These are phyloP conservation scores for Drosophila subsilvestris DNA, from an alignment of 2,888 invertebrate genomes.

Conservation along the genomic window DNA sequence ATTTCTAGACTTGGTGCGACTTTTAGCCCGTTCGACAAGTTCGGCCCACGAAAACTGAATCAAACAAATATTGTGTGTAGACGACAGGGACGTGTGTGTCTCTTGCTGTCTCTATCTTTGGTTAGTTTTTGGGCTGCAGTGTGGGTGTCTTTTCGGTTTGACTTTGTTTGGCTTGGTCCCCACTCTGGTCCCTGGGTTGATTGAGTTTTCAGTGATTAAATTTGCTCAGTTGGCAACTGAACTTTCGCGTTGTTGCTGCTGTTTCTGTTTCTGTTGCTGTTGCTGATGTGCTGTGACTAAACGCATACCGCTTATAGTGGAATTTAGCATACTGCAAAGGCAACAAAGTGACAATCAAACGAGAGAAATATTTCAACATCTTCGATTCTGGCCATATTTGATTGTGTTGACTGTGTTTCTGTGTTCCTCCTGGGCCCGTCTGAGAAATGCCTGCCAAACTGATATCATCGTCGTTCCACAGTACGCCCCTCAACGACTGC, in stretches of 20 bases:
- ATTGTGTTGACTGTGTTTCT: background rate
- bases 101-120: constrained; percentile 34
- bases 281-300: constrained; percentile 37
- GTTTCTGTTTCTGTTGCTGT: constrained; percentile 19
- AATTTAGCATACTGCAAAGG: constrained; percentile 51
- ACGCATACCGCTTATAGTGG: constrained; percentile 44
- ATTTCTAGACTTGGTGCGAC: constrained; percentile 73
- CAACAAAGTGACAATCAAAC: constrained; percentile 32
- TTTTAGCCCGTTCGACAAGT: constrained; percentile 73
- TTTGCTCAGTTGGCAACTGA: constrained; percentile 65
- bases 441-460: constrained; percentile 81
- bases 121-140: constrained; percentile 50
- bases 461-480: constrained; percentile 82
- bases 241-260: constrained; percentile 26
- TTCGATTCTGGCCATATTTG: constrained; percentile 69
- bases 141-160: constrained; percentile 60
- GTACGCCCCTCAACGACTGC: constrained; percentile 79
- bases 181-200: constrained; percentile 28
- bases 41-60: constrained; percentile 71
- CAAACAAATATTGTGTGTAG: constrained; percentile 57
- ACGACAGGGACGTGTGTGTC: constrained; percentile 41
- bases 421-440: constrained; percentile 5
- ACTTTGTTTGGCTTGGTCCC: constrained; percentile 45
- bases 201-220: constrained; percentile 61
- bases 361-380: constrained; percentile 36